These are phyloP conservation scores for Cecropterus lyciades DNA, from an alignment of 1,140 invertebrate species.

Conservation along the genomic window DNA sequence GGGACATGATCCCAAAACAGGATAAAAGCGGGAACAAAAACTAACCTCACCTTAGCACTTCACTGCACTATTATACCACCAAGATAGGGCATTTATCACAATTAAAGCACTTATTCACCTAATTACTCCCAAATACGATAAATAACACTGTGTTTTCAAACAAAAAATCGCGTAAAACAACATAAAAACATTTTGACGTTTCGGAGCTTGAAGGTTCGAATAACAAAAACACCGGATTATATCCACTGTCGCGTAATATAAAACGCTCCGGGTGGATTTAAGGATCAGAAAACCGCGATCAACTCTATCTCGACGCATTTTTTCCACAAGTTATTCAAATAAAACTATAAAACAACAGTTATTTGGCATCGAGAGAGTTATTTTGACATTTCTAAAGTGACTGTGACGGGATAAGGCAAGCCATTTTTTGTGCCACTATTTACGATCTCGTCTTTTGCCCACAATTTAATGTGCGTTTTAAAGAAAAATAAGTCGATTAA, in stretches of 20 bases:
- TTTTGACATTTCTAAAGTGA: slow-evolving; percentile 70
- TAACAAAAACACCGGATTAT: slow-evolving; percentile 37
- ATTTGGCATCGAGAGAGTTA: slow-evolving; percentile 78
- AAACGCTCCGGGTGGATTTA: background rate
- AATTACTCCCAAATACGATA: slow-evolving; percentile 17
- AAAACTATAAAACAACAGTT: slow-evolving; percentile 70
- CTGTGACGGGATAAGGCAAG: slow-evolving; percentile 39
- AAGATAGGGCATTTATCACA: slow-evolving; percentile 19
- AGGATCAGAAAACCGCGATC: slow-evolving; percentile 44
- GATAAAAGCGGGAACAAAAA: slow-evolving; percentile 78
- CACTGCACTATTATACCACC: slow-evolving; percentile 53
- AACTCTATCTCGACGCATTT: slow-evolving; percentile 67
- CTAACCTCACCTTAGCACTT: slow-evolving; percentile 77
- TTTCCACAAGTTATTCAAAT: slow-evolving; percentile 43
- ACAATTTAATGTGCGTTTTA: too few species aligned
- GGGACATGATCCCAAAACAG: slow-evolving; percentile 51
- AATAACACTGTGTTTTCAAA: slow-evolving; percentile 41
- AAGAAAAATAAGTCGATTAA: too few species aligned
- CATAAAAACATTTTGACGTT: slow-evolving; percentile 75
- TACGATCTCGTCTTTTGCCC: slow-evolving; percentile 4
- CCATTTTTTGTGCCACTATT: slow-evolving; percentile 26
- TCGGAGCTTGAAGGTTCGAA: slow-evolving; percentile 48
- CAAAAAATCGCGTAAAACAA: slow-evolving; percentile 67
- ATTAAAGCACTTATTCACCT: slow-evolving; percentile 31
- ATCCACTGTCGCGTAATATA: slow-evolving; percentile 26